These are phyloP conservation scores for Aelia acuminata DNA, from an alignment of 2,888 invertebrate genomes.

Conservation along the genomic window DNA sequence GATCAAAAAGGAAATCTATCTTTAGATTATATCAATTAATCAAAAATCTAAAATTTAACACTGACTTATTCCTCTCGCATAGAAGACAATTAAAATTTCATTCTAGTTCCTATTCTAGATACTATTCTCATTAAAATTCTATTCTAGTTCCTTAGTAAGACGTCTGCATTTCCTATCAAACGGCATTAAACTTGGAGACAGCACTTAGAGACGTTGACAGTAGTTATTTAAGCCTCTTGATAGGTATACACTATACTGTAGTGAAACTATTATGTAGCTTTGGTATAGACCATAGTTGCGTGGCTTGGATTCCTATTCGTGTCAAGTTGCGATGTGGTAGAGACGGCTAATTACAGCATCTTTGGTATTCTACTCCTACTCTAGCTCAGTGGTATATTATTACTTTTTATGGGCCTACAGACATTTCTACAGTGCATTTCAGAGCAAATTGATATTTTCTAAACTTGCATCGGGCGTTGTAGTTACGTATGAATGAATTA, in stretches of 20 bases:
- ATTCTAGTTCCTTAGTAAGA: too few relatives aligned
- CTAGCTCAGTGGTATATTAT: not conserved
- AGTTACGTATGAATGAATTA: too few relatives aligned
- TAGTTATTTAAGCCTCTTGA: too few relatives aligned
- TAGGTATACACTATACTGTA: too few relatives aligned
- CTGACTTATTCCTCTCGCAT: too few relatives aligned
- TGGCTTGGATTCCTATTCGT: not conserved
- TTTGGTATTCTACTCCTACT: not conserved
- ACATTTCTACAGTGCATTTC: not conserved
- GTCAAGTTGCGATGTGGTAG: not conserved
- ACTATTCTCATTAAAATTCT: too few relatives aligned
- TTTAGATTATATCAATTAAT: too few relatives aligned
- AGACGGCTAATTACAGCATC: not conserved
- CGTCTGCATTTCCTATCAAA: too few relatives aligned
- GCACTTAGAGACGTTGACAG: not conserved
- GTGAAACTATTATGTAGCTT: not conserved
- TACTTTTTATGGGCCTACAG: not conserved
- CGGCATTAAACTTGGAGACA: not conserved
- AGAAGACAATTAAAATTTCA: too few relatives aligned
- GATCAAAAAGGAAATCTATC: too few relatives aligned
- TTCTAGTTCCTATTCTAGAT: too few relatives aligned
- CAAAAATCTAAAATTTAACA: too few relatives aligned
- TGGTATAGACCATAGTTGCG: not conserved
- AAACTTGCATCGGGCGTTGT: not conserved
- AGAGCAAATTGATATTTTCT: not conserved